A percentile compares a stretch with the other conserved stretches of the same genome.
Evolutionary conservation across 2,797 vertebrate genomes (phyloP).

Genomic region (Bradypodion pumilum): DNA sequence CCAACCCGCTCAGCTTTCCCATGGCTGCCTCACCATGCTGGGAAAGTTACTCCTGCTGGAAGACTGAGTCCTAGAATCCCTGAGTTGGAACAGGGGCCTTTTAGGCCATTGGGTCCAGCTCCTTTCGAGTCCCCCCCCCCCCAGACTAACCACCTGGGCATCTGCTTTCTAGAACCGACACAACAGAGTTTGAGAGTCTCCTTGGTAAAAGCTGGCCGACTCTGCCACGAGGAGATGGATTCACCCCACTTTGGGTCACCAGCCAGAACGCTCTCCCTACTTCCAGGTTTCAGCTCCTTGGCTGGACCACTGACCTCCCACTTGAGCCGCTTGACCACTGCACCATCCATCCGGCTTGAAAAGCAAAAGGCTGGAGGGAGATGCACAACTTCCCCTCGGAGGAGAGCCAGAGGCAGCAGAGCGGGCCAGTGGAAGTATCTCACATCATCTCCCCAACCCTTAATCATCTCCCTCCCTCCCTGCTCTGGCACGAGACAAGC

Average conservation of each 20-base stretch:
- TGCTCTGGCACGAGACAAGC: fast-evolving
- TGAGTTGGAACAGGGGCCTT: too few species aligned
- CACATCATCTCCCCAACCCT: background rate
- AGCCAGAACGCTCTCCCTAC: background rate
- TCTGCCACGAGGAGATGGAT: background rate
- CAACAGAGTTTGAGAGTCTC: background rate
- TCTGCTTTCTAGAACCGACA: too few species aligned
- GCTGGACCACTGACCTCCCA: background rate
- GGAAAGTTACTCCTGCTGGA: background rate
- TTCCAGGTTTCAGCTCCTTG: background rate
- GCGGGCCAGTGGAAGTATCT: too few species aligned
- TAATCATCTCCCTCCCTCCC: background rate
- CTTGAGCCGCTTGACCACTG: background rate
- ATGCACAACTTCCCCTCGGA: background rate
- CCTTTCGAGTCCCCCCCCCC: too few species aligned
- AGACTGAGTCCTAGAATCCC: too few species aligned
- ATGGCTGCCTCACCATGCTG: background rate
- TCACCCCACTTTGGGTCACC: too few species aligned
- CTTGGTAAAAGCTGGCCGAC: background rate
- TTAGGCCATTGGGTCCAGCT: too few species aligned
- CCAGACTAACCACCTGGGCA: too few species aligned
- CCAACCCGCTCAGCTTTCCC: background rate
- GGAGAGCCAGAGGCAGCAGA: background rate
- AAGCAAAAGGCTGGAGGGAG: background rate
- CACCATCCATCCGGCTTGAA: background rate